Evolutionary conservation across 2,888 invertebrate genomes (phyloP).

Genomic region (Malthinus seriepunctatus): DNA sequence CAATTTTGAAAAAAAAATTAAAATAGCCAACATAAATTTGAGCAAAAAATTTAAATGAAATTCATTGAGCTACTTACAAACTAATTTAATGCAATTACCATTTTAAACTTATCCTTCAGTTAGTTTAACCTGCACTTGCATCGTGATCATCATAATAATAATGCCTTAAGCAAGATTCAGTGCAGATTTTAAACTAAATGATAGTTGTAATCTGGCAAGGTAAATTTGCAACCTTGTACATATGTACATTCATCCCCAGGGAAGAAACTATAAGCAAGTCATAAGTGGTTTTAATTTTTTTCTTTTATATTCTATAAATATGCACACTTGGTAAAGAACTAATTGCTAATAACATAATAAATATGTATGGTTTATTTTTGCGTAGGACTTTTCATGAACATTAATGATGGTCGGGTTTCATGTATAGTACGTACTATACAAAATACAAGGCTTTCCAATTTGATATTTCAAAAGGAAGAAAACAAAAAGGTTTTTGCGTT

Average conservation of each 20-base stretch:
- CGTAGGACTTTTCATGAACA: no score
- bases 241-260: conserved; percentile 14
- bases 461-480: no score
- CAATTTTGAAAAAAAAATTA: no score
- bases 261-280: conserved; percentile 9
- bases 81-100: conserved; percentile 19
- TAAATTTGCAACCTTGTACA: conserved; percentile 22
- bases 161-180: conserved; percentile 15
- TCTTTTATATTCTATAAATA: background rate
- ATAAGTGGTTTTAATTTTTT: conserved; percentile 16
- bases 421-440: no score
- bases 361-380: no score
- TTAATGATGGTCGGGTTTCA: no score
- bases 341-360: conserved; percentile 11
- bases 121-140: background rate
- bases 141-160: conserved; percentile 11
- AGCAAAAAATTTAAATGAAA: no score
- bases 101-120: conserved; percentile 15
- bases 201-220: conserved; percentile 12
- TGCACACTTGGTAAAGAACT: conserved; percentile 9
- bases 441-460: no score
- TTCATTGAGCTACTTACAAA: conserved; percentile 15
- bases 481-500: no score
- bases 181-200: conserved; percentile 4
- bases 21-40: no score